Evolutionary conservation across 2,113 vertebrate genomes (phyloP), one percentile per base, ranked within the genome.

Genomic region (Lophotis ruficrista): DNA sequence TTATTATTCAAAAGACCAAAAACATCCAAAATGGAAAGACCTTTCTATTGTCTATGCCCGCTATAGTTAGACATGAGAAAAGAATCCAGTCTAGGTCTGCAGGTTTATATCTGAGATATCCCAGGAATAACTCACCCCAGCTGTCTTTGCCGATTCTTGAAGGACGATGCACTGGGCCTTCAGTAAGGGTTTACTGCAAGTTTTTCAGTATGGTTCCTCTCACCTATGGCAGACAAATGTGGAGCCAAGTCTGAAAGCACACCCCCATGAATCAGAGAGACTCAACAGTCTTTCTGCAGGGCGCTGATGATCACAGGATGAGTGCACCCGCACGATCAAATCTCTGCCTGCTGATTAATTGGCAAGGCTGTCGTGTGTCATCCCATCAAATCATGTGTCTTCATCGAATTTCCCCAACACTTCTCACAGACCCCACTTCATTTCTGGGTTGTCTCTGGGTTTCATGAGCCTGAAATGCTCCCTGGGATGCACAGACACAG

Each of bases 351-450:
- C 13, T 33, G 60, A 45, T 86, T 64, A 86, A 56, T 35, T 69
- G 60, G n/a, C 48, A 54, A 64, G 54, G 25, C 43, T 73, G 56
- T 20, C 22, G 31, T 54, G 25, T 81, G 79, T 65, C 38, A 64
- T 54, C 19, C 30, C 38, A 65, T 28, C 60, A 41, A 78, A 43
- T 23, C 53, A 58, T 4, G 25, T 28, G 71, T 20, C 65, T 82
- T 72, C 2, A 1, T 17, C 0, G 2, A 43, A 30, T 57, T 94
- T 64, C n/a, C 33, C 45, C 51, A 64, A 5, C 0, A 3, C 28
- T 80, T 35, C 43, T 61, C 16, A 21, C 35, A 48, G 38, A 25
- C 33, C 41, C 80, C 35, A 30, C 20, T 58, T 75, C 1, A 3
- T 81, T 85, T 71, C 37, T 65, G 31, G 15, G 5, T 4, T 24